Percentiles rank a stretch among this genome's conserved stretches.
These are phyloP conservation scores for Dolichomitus sp. DNA, from an alignment of 2,888 invertebrate species.

Conservation along the genomic window DNA sequence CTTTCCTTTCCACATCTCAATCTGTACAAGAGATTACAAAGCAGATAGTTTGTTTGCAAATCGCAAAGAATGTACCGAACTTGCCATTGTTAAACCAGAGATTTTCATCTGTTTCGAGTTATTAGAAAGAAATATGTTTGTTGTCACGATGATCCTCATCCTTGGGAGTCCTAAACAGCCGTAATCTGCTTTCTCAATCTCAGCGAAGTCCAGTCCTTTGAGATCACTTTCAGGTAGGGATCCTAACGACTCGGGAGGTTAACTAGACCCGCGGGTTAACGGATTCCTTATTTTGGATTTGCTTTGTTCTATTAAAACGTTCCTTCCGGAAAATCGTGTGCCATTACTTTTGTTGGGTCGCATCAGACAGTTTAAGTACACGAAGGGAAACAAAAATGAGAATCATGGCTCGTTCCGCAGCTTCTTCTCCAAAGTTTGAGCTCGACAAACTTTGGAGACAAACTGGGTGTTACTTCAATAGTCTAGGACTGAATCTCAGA, in stretches of 20 bases:
- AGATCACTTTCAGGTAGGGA: conserved; percentile 16
- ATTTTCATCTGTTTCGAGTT: background rate
- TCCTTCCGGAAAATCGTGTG: background rate
- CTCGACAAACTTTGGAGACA: too few relatives aligned
- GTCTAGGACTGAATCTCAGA: too few relatives aligned
- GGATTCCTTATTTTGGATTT: background rate
- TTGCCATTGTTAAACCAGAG: background rate
- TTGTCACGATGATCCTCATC: background rate
- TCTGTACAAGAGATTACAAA: background rate
- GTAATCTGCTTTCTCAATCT: conserved; percentile 3
- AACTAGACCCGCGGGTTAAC: background rate
- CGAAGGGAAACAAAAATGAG: background rate
- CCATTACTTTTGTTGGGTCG: background rate
- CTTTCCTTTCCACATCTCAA: background rate
- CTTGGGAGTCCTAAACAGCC: background rate
- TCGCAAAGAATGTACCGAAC: background rate
- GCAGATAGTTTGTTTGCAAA: background rate
- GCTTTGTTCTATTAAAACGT: background rate
- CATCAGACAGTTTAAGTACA: background rate
- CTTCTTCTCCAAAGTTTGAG: too few relatives aligned
- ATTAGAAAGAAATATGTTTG: background rate
- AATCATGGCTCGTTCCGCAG: too few relatives aligned
- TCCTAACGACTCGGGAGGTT: background rate
- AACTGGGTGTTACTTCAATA: too few relatives aligned
- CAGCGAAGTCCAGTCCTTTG: background rate